Evolutionary conservation across 2,888 invertebrate species (phyloP), one percentile per base, ranked within the genome.

Genomic region (Parasteatoda lunata): DNA sequence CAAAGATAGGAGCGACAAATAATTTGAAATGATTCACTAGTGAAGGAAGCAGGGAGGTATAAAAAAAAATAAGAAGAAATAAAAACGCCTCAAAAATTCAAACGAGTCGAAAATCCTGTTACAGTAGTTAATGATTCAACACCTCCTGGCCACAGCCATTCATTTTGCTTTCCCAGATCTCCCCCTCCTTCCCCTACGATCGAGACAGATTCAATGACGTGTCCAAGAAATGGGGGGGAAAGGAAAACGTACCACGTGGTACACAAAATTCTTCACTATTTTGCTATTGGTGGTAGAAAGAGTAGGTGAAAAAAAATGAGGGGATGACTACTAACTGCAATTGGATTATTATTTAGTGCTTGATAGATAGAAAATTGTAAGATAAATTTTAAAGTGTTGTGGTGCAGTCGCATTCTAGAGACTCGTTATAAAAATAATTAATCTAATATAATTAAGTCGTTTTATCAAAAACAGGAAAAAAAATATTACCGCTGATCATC

Each of bases 51-150:
- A 64, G 30, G n/a, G 52, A 30, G 59, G 66, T 6, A 59, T 30
- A 45, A 52, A 15, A 15, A 49, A 47, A 81, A 54, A 49, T 30
- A 47, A 11, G 15, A 49, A n/a, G 15, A 45, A 77, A 68, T 70
- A 85, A 82, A 83, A 82, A 83, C 77, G 77, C 81, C 81, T 77
- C 81, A 77, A 81, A 86, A 85, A 80, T 85, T 80, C 80, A n/a
- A n/a, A n/a, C 76, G 85, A 85, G 85, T 85, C 80, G 85, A 85
- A 85, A 85, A 85, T 85, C 85, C 85, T 85, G 85, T 85, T 85
- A 85, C 85, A 70, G 85, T 80, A 85, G 85, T 85, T 85, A 85
- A 85, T 85, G 85, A 85, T 85, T 85, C 85, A 85, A 85, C 85
- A 85, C 85, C 85, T 85, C 80, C 76, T 65, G 65, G 85, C 85